phyloP scores from a whole-genome alignment of 53 echinoderm and acorn worm species.

The Glandiceps talaboti region DNA sequence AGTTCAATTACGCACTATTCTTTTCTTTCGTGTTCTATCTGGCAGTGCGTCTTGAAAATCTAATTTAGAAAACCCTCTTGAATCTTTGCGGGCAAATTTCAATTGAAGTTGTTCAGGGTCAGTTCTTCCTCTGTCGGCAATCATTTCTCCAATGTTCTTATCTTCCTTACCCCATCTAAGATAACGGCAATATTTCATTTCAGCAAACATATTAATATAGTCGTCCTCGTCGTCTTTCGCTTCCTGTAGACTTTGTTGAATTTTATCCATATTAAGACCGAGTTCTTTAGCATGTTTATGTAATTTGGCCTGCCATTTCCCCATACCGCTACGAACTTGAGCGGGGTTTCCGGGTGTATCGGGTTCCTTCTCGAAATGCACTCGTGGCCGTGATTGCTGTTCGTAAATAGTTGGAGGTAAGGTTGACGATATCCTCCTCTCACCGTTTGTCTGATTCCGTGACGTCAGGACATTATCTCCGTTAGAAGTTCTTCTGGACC shows the following conservation, averaged over 20 bases:
- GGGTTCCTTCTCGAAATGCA: no score
- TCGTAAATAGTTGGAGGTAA: no score
- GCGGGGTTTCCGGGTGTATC: no score
- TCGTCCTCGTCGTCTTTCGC: constrained; percentile 30
- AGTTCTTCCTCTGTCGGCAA: neutral
- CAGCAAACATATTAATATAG: constrained; percentile 51
- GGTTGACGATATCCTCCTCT: no score
- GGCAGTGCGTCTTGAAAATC: neutral
- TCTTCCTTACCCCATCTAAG: constrained; percentile 49
- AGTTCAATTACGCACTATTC: no score
- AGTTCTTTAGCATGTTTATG: neutral
- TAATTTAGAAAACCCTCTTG: neutral
- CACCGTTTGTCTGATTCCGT: no score
- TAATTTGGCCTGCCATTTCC: neutral
- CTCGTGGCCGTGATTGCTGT: no score
- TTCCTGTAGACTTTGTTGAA: neutral
- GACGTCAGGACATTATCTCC: no score
- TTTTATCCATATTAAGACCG: neutral
- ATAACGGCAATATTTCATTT: constrained; percentile 69
- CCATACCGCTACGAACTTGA: neutral
- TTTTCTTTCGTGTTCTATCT: no score
- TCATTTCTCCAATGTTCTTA: constrained; percentile 25
- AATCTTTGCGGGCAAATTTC: neutral
- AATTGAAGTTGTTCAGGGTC: neutral
- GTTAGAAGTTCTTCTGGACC: constrained; percentile 8